These are phyloP conservation scores for Channa maculata DNA, from an alignment of 2,113 vertebrate species.

Conservation along the genomic window DNA sequence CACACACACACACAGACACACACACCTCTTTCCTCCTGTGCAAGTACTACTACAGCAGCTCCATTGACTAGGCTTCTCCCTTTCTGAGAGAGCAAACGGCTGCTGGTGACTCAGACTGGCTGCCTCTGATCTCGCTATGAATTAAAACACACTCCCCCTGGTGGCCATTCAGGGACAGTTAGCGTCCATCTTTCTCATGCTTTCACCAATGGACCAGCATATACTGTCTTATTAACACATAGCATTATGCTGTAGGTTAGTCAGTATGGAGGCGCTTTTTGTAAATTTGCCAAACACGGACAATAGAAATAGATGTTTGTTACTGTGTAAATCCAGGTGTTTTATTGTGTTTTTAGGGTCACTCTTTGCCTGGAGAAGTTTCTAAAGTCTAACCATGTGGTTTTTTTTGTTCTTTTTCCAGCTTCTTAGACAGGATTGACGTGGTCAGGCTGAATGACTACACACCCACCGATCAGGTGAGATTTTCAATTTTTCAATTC, in stretches of 20 bases:
- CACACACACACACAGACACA: slow-evolving; percentile 24
- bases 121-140: slow-evolving; percentile 63
- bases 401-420: slow-evolving; percentile 49
- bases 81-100: slow-evolving; percentile 64
- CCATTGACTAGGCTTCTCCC: slow-evolving; percentile 76
- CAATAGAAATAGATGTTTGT: not conserved
- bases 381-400: not conserved
- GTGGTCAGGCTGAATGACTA: slow-evolving; percentile 78
- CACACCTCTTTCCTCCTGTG: slow-evolving; percentile 58
- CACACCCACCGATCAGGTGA: slow-evolving; percentile 80
- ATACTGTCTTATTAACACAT: not conserved
- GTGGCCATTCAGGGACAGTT: slow-evolving; percentile 34
- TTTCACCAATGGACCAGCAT: slow-evolving; percentile 7
- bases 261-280: not conserved
- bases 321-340: not conserved
- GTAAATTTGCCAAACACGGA: not conserved
- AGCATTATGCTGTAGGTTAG: not conserved
- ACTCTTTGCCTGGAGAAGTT: too few species aligned
- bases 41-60: slow-evolving; percentile 77
- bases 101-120: slow-evolving; percentile 76
- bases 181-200: slow-evolving; percentile 26
- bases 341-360: not conserved
- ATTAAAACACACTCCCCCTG: slow-evolving; percentile 63
- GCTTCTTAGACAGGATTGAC: slow-evolving; percentile 79
- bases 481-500: not conserved